Evolutionary conservation across 1,140 invertebrate species (phyloP), one percentile per base, ranked within the genome.

Genomic region (Papilio polytes): DNA sequence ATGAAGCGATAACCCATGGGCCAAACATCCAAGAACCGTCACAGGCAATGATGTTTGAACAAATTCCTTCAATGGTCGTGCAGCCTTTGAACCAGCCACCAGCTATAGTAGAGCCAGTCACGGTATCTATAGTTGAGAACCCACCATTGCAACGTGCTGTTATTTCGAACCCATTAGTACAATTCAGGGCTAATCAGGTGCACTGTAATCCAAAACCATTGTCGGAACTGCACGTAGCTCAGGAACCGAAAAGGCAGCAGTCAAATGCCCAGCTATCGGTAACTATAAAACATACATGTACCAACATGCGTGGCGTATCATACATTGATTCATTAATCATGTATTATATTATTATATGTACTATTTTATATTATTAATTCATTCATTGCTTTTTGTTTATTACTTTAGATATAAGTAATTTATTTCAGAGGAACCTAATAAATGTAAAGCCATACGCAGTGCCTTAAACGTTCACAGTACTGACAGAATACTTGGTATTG

Each of bases 271-370:
- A 74, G 20, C 72, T 46, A 46, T 46, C 72, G 44, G 63, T 70
- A 70, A 70, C 26, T 70, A 70, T 63, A 26, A 63, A 63, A 63
- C 59, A 63, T 63, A 63, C 59, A 63, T 63, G 59, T 26, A 63
- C 59, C 20, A 26, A 63, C 59, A 63, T 26, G 59, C 59, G 59
- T 63, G 59, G 59, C 59, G 59, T 63, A 63, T 63, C 59, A 48
- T 48, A 15, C 46, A 48, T 48, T 13, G 46, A 48, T 48, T 48
- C 46, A 63, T 56, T 7, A 56, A 56, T 56, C 53, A 63, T 70
- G 26, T 70, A 36, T 63, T 70, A 70, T 70, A 70, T 31, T 66
- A 31, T n/a, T 56, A 18, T 56, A 63, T 36, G 63, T 70, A 70
- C 12, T 70, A 41, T 36, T 41, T 6, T 41, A 70, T 70, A 70